phyloP scores from a whole-genome alignment of 2,888 invertebrate species.

The Nephrocerus scutellatus region DNA sequence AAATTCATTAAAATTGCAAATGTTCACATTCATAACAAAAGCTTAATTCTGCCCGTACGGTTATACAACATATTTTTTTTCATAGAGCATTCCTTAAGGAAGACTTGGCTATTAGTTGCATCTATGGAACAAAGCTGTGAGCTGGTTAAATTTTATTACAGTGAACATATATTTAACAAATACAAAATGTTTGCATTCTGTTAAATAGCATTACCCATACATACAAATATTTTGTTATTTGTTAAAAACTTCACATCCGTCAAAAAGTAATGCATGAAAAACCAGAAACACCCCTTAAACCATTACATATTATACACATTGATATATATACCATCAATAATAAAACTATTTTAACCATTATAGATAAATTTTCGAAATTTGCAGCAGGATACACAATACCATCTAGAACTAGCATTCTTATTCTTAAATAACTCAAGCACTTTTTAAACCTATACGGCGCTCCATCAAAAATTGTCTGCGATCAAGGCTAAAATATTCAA shows the following conservation, averaged over 20 bases:
- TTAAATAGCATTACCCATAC: too few relatives aligned
- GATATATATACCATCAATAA: slow-evolving; percentile 18
- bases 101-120: too few relatives aligned
- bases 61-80: too few relatives aligned
- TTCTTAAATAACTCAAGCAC: slow-evolving; percentile 14
- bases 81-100: too few relatives aligned
- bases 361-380: slow-evolving; percentile 23
- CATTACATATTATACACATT: slow-evolving; percentile 19
- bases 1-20: too few relatives aligned
- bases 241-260: slow-evolving; percentile 17
- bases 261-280: slow-evolving; percentile 9
- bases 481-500: slow-evolving; percentile 21
- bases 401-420: slow-evolving; percentile 14
- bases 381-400: slow-evolving; percentile 15
- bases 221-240: neutral
- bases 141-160: too few relatives aligned
- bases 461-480: slow-evolving; percentile 16
- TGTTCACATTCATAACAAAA: too few relatives aligned
- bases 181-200: too few relatives aligned
- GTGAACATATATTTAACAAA: too few relatives aligned
- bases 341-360: slow-evolving; percentile 16
- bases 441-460: slow-evolving; percentile 15
- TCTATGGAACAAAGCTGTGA: too few relatives aligned
- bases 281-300: slow-evolving; percentile 16
- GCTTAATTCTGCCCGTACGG: too few relatives aligned